Evolutionary conservation across 2,113 vertebrate species (phyloP).

Genomic region (Pomatorhinus ruficollis): DNA sequence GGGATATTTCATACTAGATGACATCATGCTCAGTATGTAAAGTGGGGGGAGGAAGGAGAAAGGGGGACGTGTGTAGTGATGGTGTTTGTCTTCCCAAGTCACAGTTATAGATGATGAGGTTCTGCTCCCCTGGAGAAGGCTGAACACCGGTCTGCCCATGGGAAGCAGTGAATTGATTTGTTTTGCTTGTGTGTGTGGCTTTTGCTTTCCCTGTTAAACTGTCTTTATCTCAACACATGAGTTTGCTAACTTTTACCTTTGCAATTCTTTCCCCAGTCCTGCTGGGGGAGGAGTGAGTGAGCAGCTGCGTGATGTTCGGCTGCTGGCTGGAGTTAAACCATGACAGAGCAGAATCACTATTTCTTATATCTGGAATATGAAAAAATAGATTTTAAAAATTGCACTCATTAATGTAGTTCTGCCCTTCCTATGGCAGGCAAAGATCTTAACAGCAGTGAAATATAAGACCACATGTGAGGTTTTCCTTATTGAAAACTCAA

Average conservation of each 20-base stretch:
- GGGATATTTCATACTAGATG: neutral
- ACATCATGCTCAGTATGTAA: neutral
- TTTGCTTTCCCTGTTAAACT: neutral
- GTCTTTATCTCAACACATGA: neutral
- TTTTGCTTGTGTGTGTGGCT: neutral
- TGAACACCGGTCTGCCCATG: neutral
- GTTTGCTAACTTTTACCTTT: neutral
- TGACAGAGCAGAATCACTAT: neutral
- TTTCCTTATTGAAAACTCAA: neutral
- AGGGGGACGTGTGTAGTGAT: neutral
- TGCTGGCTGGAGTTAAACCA: neutral
- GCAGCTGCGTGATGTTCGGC: neutral
- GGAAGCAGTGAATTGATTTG: neutral
- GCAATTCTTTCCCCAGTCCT: neutral
- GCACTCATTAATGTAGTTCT: neutral
- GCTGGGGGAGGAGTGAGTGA: neutral
- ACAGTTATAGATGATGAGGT: fast-evolving
- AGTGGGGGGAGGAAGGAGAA: neutral
- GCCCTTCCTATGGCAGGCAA: neutral
- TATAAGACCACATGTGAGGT: neutral
- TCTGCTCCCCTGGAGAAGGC: neutral
- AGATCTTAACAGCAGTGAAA: neutral
- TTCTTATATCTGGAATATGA: neutral
- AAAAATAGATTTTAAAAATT: neutral
- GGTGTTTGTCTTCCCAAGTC: neutral